Evolutionary conservation across 2,797 vertebrate species (phyloP).

Genomic region (Chrosomus eos): DNA sequence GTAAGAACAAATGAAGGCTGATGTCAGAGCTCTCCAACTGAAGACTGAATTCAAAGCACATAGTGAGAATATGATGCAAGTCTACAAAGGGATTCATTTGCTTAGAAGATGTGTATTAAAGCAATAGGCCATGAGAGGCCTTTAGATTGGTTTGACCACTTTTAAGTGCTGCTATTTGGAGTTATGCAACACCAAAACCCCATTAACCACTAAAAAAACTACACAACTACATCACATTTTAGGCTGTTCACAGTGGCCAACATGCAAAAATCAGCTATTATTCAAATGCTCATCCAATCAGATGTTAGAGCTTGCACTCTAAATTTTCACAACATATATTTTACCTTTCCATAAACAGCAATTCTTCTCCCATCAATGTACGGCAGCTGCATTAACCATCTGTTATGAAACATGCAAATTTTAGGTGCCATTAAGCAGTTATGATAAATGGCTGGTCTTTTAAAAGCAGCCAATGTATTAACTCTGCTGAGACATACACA

Average conservation of each 20-base stretch:
- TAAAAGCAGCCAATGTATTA: slow-evolving; percentile 9
- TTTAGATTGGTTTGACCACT: background rate
- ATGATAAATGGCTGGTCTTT: slow-evolving; percentile 10
- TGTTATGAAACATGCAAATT: slow-evolving; percentile 56
- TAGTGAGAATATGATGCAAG: background rate
- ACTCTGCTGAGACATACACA: slow-evolving; percentile 9
- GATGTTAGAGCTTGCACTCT: background rate
- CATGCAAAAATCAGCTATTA: background rate
- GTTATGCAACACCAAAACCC: background rate
- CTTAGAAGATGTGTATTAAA: background rate
- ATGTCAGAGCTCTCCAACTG: slow-evolving; percentile 74
- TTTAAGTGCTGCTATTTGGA: background rate
- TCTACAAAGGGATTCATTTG: background rate
- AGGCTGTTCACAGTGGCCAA: background rate
- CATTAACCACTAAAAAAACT: background rate
- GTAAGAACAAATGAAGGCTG: slow-evolving; percentile 62
- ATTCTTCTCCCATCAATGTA: slow-evolving; percentile 82
- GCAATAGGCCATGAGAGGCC: background rate
- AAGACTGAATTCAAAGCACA: slow-evolving; percentile 8
- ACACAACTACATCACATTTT: background rate
- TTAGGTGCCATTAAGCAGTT: background rate
- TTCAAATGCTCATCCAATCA: background rate
- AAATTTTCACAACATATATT: background rate
- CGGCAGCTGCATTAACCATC: slow-evolving; percentile 80
- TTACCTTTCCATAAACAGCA: slow-evolving; percentile 84